phyloP scores from a whole-genome alignment of 2,888 invertebrate species.

The Ichneumoninae sp. region DNA sequence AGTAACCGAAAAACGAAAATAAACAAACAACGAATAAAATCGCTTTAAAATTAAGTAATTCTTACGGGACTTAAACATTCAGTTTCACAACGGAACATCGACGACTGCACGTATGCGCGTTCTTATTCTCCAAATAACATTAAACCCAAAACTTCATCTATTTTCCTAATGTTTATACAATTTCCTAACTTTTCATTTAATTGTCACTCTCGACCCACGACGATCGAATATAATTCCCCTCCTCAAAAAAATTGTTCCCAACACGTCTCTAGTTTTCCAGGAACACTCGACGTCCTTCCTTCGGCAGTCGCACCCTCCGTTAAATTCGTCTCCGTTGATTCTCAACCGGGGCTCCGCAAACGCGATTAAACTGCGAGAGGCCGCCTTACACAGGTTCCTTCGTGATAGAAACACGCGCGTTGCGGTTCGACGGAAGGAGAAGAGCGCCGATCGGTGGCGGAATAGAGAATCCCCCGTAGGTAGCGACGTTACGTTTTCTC shows the following conservation, averaged over 20 bases:
- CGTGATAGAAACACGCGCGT: neutral
- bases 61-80: neutral
- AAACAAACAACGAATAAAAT: too few species aligned
- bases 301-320: too few species aligned
- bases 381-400: neutral
- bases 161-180: neutral
- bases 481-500: constrained; percentile 4
- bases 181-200: neutral
- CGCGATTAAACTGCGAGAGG: neutral
- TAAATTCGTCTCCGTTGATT: too few species aligned
- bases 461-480: neutral
- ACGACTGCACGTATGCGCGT: neutral
- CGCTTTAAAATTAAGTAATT: too few species aligned
- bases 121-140: neutral
- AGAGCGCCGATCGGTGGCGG: neutral
- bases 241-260: too few species aligned
- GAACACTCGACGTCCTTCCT: too few species aligned
- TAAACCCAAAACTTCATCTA: neutral
- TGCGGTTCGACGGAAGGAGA: neutral
- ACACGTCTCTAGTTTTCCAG: too few species aligned
- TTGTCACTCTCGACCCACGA: too few species aligned
- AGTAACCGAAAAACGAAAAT: too few species aligned
- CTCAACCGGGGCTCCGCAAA: too few species aligned
- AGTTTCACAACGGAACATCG: neutral
- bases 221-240: too few species aligned